Conservation (phyloP, 2,797 vertebrate species). For the Corythornis leucogaster region DNA sequence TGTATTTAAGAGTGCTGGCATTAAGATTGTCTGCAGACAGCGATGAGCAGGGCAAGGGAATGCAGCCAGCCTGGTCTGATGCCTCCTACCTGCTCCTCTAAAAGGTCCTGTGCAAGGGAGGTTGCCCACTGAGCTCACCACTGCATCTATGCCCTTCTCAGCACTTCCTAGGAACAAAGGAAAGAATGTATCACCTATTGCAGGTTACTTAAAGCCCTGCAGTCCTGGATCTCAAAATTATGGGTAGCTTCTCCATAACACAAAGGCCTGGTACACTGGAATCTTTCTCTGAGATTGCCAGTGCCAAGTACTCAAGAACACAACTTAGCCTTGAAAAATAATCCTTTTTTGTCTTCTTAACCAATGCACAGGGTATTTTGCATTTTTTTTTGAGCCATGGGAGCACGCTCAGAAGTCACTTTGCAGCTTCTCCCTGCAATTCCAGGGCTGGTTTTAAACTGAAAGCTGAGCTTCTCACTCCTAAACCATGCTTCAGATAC, state of each 20-base stretch:
- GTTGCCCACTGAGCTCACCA: neutral
- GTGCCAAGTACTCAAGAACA: neutral
- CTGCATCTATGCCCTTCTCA: neutral
- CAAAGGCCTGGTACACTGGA: neutral
- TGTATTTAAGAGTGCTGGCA: neutral
- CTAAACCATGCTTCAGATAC: neutral
- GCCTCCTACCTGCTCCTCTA: neutral
- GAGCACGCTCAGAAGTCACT: neutral
- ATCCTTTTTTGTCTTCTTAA: neutral
- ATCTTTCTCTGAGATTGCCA: neutral
- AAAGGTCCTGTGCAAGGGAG: neutral
- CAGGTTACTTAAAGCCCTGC: neutral
- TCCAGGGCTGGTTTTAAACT: neutral
- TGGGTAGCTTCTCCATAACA: neutral
- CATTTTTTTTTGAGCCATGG: neutral
- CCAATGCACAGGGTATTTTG: neutral
- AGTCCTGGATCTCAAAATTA: neutral
- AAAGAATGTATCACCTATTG: neutral
- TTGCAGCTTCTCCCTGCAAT: neutral
- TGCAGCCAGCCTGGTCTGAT: neutral
- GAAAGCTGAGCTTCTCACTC: conserved; percentile 18
- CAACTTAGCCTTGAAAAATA: neutral
- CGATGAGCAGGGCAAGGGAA: neutral
- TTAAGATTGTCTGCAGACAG: neutral
- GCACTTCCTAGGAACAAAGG: neutral